Evolutionary conservation across 37 sponge, comb jelly and placozoan genomes (phyloP).

Genomic region (Halisarca cf. caerulea): DNA sequence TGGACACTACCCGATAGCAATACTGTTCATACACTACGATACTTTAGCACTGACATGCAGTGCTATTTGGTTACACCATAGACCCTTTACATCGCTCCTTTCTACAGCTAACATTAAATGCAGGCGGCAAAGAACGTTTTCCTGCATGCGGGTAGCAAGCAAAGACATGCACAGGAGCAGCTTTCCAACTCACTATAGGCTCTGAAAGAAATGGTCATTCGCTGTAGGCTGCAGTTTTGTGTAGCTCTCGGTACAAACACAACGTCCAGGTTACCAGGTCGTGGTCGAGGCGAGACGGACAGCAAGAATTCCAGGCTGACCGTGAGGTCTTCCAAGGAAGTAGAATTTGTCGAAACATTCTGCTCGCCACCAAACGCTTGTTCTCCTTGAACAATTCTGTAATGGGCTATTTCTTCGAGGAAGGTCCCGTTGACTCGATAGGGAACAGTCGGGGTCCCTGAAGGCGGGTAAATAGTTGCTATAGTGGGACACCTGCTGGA

Average conservation of each 20-base stretch:
- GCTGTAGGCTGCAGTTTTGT: background rate
- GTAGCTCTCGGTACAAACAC: background rate
- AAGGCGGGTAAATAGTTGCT: slow-evolving; percentile 1
- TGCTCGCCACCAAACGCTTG: background rate
- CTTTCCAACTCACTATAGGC: background rate
- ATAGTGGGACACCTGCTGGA: background rate
- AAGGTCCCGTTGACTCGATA: background rate
- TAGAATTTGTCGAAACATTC: background rate
- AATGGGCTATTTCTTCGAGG: background rate
- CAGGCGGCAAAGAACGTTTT: no score
- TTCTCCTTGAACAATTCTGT: background rate
- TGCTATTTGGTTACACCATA: no score
- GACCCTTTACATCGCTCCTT: no score
- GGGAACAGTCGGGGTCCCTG: background rate
- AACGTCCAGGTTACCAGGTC: background rate
- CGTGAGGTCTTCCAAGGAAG: background rate
- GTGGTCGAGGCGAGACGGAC: background rate
- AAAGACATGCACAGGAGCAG: no score
- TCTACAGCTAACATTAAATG: no score
- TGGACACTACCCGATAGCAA: no score
- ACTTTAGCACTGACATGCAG: no score
- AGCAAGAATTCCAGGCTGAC: background rate
- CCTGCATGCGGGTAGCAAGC: no score
- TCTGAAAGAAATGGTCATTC: background rate
- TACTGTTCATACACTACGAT: no score